Conservation (phyloP, 2,888 invertebrate species). For the Stenolophus ochropezus region DNA sequence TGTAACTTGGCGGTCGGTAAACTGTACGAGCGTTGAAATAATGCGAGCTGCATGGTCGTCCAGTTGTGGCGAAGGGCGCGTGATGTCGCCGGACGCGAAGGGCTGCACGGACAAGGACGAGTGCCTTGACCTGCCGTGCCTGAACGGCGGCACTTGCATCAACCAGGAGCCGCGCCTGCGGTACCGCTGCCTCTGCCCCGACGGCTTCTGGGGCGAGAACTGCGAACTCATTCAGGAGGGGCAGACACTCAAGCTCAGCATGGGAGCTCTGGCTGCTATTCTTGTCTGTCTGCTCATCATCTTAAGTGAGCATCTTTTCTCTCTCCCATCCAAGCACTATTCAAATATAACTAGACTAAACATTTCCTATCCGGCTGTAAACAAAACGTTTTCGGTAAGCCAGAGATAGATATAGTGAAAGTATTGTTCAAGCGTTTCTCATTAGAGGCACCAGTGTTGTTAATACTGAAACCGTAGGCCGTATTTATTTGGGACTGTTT, state of each 20-base stretch:
- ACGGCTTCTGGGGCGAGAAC: conserved; percentile 95
- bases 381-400: too few relatives aligned
- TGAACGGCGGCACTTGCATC: conserved; percentile 93
- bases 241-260: conserved; percentile 95
- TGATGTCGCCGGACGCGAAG: conserved; percentile 88
- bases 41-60: conserved; percentile 63
- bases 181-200: conserved; percentile 92
- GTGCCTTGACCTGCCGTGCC: conserved; percentile 94
- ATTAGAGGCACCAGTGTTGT: too few relatives aligned
- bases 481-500: too few relatives aligned
- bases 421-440: too few relatives aligned
- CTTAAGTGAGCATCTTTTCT: conserved; percentile 86
- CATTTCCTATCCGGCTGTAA: too few relatives aligned
- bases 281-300: conserved; percentile 97
- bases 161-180: conserved; percentile 92
- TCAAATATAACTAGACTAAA: too few relatives aligned
- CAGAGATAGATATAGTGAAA: too few relatives aligned
- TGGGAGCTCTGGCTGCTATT: conserved; percentile 97
- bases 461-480: too few relatives aligned
- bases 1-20: not conserved
- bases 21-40: conserved; percentile 2
- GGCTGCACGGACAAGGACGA: conserved; percentile 97
- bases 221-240: conserved; percentile 96
- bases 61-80: conserved; percentile 95
- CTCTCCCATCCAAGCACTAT: conserved; percentile 17